A percentile compares a stretch with the other conserved stretches of the same genome.
Evolutionary conservation across 2,888 invertebrate species (phyloP).

Genomic region (Aricia artaxerxes): DNA sequence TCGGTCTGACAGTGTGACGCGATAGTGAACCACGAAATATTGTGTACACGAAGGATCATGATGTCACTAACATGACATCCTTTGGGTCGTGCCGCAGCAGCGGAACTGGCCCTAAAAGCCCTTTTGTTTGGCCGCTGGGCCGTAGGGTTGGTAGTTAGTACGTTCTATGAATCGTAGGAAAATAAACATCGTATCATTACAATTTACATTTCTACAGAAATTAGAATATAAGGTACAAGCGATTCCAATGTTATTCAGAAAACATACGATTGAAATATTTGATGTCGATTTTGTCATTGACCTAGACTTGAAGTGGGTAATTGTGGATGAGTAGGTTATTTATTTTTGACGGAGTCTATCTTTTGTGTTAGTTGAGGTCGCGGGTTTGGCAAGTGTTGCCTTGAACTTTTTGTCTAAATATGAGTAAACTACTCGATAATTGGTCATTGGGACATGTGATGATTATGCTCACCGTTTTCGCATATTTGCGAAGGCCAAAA

Average conservation of each 20-base stretch:
- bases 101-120: slow-evolving; percentile 44
- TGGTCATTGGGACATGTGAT: slow-evolving; percentile 10
- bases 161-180: neutral
- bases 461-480: slow-evolving; percentile 4
- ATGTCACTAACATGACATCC: slow-evolving; percentile 21
- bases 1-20: neutral
- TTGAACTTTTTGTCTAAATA: slow-evolving; percentile 1
- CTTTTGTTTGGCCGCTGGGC: neutral
- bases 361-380: slow-evolving; percentile 1
- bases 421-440: slow-evolving; percentile 16
- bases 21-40: neutral
- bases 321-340: neutral
- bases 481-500: neutral
- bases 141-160: neutral
- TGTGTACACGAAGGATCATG: neutral
- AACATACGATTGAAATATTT: neutral
- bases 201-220: no score
- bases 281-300: neutral
- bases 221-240: no score
- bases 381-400: neutral
- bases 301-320: neutral
- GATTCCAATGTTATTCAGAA: no score
- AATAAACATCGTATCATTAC: neutral
- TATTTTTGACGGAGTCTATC: neutral
- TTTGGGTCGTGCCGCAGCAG: slow-evolving; percentile 51